Conservation (phyloP, 2,888 invertebrate genomes). For the Odontocerum albicorne region DNA sequence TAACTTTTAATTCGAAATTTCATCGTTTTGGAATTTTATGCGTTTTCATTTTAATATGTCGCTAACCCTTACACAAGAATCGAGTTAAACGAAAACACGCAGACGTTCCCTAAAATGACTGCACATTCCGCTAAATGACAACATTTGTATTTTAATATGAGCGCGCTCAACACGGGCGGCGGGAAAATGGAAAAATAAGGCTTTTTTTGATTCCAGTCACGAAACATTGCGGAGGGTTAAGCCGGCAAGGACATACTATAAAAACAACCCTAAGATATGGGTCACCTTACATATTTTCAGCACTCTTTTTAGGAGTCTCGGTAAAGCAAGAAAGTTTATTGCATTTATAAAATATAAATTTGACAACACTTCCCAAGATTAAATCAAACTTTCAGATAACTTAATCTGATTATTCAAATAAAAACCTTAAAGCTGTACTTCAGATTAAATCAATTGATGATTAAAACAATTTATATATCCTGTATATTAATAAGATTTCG, state of each 20-base stretch:
- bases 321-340: neutral
- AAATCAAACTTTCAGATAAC: neutral
- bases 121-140: slow-evolving; percentile 35
- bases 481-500: no score
- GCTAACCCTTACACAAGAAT: no score
- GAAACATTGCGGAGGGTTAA: slow-evolving; percentile 29
- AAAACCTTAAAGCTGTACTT: neutral
- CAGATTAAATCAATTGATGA: no score
- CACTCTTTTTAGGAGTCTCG: slow-evolving; percentile 14
- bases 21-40: no score
- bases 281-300: slow-evolving; percentile 31
- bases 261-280: slow-evolving; percentile 27
- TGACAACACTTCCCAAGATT: neutral
- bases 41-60: no score
- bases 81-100: slow-evolving; percentile 17
- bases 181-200: slow-evolving; percentile 29
- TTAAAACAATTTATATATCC: no score
- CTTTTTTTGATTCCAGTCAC: slow-evolving; percentile 31
- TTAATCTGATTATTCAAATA: neutral
- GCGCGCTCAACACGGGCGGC: slow-evolving; percentile 19
- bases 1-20: no score
- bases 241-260: slow-evolving; percentile 31
- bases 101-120: slow-evolving; percentile 26
- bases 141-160: slow-evolving; percentile 37
- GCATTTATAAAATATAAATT: no score